Evolutionary conservation across 1,140 invertebrate genomes (phyloP).

Genomic region (Drosophila truncata): DNA sequence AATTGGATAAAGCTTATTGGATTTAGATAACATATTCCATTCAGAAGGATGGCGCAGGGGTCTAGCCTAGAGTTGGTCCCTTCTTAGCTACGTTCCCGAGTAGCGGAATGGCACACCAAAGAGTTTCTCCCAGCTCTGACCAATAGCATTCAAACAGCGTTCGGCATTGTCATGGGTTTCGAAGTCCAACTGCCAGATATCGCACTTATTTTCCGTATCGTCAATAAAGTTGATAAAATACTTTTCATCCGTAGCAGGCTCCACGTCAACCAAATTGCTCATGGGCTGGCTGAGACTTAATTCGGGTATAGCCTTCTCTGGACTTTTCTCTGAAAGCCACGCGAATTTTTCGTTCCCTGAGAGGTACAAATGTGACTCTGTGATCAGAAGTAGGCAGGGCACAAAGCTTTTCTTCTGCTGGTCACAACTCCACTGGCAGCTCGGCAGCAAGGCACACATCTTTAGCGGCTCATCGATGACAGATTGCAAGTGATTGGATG

Average conservation of each 20-base stretch:
- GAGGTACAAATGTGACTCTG: constrained; percentile 75
- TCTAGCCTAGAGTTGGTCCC: constrained; percentile 43
- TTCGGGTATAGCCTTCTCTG: constrained; percentile 52
- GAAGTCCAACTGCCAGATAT: constrained; percentile 76
- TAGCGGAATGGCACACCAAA: constrained; percentile 79
- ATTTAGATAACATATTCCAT: constrained; percentile 46
- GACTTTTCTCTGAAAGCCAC: constrained; percentile 77
- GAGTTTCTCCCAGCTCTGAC: constrained; percentile 75
- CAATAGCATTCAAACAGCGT: constrained; percentile 70
- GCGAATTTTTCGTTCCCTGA: constrained; percentile 84
- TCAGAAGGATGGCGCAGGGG: constrained; percentile 12
- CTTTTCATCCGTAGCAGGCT: constrained; percentile 71
- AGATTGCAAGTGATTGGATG: constrained; percentile 61
- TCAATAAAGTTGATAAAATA: constrained; percentile 76
- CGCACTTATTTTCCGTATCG: constrained; percentile 74
- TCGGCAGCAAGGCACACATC: constrained; percentile 85
- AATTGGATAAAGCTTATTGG: constrained; percentile 45
- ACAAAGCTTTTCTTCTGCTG: constrained; percentile 71
- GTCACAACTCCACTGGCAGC: constrained; percentile 79
- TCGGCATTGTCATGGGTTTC: constrained; percentile 71
- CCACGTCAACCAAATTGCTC: constrained; percentile 87
- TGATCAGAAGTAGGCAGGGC: constrained; percentile 76
- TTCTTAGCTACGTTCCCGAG: constrained; percentile 52
- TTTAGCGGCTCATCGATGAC: constrained; percentile 71
- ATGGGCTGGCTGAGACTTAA: constrained; percentile 85